These are phyloP conservation scores for Natator depressus DNA, from an alignment of 2,113 vertebrate genomes.

Conservation along the genomic window DNA sequence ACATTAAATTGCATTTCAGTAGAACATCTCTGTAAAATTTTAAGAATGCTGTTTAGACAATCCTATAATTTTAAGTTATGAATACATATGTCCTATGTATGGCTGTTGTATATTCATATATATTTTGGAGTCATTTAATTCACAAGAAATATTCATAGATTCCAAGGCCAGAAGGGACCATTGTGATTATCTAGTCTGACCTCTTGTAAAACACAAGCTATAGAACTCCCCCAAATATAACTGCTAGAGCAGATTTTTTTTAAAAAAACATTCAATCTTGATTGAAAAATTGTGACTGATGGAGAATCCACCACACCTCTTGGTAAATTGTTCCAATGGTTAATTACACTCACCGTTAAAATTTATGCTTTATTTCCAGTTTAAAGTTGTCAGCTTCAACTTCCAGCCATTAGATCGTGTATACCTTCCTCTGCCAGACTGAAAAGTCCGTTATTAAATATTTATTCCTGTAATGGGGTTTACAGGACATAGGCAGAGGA, in stretches of 20 bases:
- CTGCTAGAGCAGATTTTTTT: background rate
- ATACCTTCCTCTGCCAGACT: background rate
- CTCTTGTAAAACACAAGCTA: background rate
- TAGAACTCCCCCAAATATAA: background rate
- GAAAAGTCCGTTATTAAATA: background rate
- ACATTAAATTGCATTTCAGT: constrained; percentile 70
- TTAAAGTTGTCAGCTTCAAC: too few relatives aligned
- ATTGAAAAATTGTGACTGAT: background rate
- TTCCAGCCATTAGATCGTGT: too few relatives aligned
- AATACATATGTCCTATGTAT: background rate
- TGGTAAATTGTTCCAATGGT: background rate
- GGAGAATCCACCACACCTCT: background rate
- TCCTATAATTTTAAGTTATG: constrained; percentile 38
- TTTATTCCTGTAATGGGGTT: background rate
- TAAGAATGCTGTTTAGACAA: constrained; percentile 13
- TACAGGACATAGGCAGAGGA: background rate
- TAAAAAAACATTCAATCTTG: background rate
- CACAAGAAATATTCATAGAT: background rate
- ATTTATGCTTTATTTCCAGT: background rate
- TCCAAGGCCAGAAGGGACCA: background rate
- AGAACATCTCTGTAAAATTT: constrained; percentile 54
- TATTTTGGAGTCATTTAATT: background rate
- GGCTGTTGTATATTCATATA: background rate
- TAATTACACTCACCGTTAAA: background rate
- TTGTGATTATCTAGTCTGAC: background rate